These are phyloP conservation scores for Leptinotarsa defecta DNA, from an alignment of 1,140 invertebrate species.

Conservation along the genomic window DNA sequence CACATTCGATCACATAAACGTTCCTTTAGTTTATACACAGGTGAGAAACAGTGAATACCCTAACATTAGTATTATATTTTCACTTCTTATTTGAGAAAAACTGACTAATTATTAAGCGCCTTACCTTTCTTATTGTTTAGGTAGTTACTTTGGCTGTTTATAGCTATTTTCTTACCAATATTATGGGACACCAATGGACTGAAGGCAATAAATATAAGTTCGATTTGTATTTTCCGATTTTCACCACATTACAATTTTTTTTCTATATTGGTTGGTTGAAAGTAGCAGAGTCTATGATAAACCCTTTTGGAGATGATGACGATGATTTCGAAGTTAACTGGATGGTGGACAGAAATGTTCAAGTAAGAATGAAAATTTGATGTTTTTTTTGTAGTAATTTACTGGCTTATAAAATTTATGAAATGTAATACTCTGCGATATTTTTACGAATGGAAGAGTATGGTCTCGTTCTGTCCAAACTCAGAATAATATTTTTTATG, in stretches of 20 bases:
- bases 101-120: neutral
- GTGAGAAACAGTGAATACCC: slow-evolving; percentile 53
- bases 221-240: slow-evolving; percentile 86
- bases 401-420: too few species aligned
- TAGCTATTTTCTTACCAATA: slow-evolving; percentile 82
- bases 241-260: slow-evolving; percentile 82
- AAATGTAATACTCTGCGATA: too few species aligned
- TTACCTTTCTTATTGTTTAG: slow-evolving; percentile 55
- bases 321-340: slow-evolving; percentile 81
- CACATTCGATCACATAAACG: slow-evolving; percentile 89
- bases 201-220: slow-evolving; percentile 60
- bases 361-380: slow-evolving; percentile 58
- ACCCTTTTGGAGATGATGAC: slow-evolving; percentile 91
- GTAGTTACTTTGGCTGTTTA: slow-evolving; percentile 92
- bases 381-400: neutral
- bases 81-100: neutral
- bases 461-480: too few species aligned
- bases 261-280: slow-evolving; percentile 94
- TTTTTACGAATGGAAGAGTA: too few species aligned
- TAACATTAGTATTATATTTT: neutral
- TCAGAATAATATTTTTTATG: too few species aligned
- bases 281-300: slow-evolving; percentile 83
- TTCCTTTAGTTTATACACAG: slow-evolving; percentile 93
- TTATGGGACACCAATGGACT: slow-evolving; percentile 84
- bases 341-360: slow-evolving; percentile 86